A percentile compares a stretch with the other conserved stretches of the same genome.
phyloP scores from a whole-genome alignment of 2,797 vertebrate genomes.

The Gouania willdenowi region DNA sequence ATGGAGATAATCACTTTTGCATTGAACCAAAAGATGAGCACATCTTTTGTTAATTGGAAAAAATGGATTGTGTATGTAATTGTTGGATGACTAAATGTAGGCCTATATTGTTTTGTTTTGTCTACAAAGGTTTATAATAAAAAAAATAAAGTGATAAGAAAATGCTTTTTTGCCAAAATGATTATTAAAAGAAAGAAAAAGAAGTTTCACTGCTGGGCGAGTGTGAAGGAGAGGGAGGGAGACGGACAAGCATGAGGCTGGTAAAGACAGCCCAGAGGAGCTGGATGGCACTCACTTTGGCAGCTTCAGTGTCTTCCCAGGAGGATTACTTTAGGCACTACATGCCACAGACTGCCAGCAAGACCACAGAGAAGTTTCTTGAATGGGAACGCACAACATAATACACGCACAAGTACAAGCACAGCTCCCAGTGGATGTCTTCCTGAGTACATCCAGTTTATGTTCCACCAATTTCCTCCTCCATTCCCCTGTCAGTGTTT shows the following conservation, averaged over 20 bases:
- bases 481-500: not conserved
- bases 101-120: no score
- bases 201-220: constrained; percentile 16
- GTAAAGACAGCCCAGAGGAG: constrained; percentile 55
- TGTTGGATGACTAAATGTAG: no score
- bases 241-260: constrained; percentile 35
- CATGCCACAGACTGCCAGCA: constrained; percentile 56
- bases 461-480: constrained; percentile 27
- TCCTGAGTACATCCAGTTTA: constrained; percentile 7
- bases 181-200: constrained; percentile 5
- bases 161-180: no score
- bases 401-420: constrained; percentile 13
- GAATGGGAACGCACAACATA: constrained; percentile 47
- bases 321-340: constrained; percentile 76
- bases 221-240: constrained; percentile 4
- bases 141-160: no score
- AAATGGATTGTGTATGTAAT: no score
- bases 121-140: no score
- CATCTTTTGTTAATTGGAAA: no score
- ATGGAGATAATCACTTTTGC: no score
- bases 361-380: constrained; percentile 46
- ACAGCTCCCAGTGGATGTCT: constrained; percentile 17
- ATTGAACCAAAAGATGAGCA: no score
- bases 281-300: constrained; percentile 75
- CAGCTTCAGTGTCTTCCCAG: constrained; percentile 73